Base-by-base conservation (phyloP, 2,888 invertebrate species). In the Minunthozetes semirufus region DNA sequence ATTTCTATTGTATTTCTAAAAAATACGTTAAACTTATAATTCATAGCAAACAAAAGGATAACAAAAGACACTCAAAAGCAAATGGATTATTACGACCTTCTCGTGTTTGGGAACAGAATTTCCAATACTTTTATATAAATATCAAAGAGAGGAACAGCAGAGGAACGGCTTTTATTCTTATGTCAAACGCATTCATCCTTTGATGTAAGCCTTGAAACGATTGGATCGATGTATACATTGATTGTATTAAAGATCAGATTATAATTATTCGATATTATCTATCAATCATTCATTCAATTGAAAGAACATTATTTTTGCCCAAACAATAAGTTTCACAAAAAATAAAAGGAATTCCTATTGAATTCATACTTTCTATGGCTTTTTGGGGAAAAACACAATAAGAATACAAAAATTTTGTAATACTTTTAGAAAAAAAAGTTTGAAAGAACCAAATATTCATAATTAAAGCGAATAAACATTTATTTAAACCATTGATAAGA, bases 61-160 rank as follows among this genome's bases (percentile, higher is more conserved):
- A 68, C 17, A 68, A 42, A 42, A 68, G 27, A 22, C n/a, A 68
- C 68, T 68, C 15, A 68, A 68, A 42, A 68, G 42, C 68, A 68
- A 68, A 68, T 42, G 42, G 22, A 68, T 68, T 42, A 68, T 68
- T 68, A 68, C 68, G 68, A 68, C 68, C 68, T 68, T 68, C 68
- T 68, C 42, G 11, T 38, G 68, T 46, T 11, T 61, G 33, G 29
- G 61, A 68, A 68, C 29, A 33, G 4, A 59, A 61, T 61, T 61
- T 15, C 9, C 17, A 61, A 22, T 61, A 29, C 11, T 27, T 61
- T n/a, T 61, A 61, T 61, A 22, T 17, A 29, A 33, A 29, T 29
- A 61, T 29, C 15, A 33, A 61, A 27, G 15, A 27, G 19, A 25
- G 25, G n/a, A 56, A 56, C 22, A 33, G 27, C 25, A 27, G 19